Conservation (phyloP, 2,113 vertebrate genomes). For the Rhea pennata region DNA sequence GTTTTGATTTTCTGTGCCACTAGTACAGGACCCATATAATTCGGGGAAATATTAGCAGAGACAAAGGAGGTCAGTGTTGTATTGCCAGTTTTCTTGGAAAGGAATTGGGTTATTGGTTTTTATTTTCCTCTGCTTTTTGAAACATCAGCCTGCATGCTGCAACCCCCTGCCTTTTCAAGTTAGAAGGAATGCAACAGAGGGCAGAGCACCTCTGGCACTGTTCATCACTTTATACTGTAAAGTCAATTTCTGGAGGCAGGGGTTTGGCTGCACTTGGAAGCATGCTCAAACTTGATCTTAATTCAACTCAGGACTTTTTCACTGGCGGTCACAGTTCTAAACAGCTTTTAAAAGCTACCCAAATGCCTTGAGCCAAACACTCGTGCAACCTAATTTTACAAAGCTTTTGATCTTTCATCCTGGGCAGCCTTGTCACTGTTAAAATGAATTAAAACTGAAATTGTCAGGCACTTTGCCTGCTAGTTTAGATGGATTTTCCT, state of each 20-base stretch:
- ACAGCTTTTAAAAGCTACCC: not conserved
- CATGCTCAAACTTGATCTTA: not conserved
- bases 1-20: not conserved
- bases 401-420: constrained; percentile 31
- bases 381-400: not conserved
- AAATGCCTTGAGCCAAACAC: not conserved
- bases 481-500: rapidly evolving
- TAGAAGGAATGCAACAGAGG: not conserved
- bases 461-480: not conserved
- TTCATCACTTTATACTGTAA: not conserved
- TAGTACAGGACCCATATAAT: not conserved
- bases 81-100: not conserved
- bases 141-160: not conserved
- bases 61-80: not conserved
- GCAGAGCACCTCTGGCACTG: not conserved
- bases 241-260: not conserved
- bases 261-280: not conserved
- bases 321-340: not conserved
- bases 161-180: not conserved
- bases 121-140: not conserved
- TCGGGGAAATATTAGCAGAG: not conserved
- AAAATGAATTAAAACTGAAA: not conserved
- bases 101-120: not conserved
- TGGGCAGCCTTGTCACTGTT: not conserved
- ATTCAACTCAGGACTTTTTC: constrained; percentile 18